Conservation (phyloP, 2,113 vertebrate genomes). For the Corvus moneduloides region DNA sequence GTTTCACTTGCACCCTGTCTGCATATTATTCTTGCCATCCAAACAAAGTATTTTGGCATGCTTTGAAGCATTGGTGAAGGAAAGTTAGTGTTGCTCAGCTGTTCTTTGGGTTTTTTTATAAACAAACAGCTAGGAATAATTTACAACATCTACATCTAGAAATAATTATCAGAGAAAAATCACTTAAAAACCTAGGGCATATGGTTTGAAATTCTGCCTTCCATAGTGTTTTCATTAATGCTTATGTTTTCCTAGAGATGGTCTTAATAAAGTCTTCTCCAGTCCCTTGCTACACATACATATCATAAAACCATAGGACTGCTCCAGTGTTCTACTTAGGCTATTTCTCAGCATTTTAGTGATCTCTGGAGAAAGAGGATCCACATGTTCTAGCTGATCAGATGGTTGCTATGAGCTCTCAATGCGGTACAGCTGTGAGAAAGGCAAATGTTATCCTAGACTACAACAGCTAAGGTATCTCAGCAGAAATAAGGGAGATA, state of each 20-base stretch:
- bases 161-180: neutral
- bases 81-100: neutral
- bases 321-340: neutral
- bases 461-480: neutral
- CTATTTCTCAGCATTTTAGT: neutral
- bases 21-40: neutral
- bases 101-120: neutral
- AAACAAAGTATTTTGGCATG: neutral
- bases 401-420: neutral
- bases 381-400: neutral
- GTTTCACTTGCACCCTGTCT: neutral
- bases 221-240: neutral
- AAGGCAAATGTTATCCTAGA: neutral
- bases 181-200: neutral
- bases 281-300: neutral
- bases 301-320: neutral
- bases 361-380: constrained; percentile 5
- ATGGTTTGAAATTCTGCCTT: neutral
- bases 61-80: neutral
- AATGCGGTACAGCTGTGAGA: neutral
- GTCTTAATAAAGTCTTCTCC: neutral
- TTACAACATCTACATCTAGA: neutral
- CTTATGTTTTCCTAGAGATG: neutral
- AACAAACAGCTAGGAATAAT: neutral
- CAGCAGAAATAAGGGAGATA: neutral